A percentile compares a stretch with the other conserved stretches of the same genome.
Evolutionary conservation across 2,113 vertebrate genomes (phyloP).

Genomic region (Solea solea): DNA sequence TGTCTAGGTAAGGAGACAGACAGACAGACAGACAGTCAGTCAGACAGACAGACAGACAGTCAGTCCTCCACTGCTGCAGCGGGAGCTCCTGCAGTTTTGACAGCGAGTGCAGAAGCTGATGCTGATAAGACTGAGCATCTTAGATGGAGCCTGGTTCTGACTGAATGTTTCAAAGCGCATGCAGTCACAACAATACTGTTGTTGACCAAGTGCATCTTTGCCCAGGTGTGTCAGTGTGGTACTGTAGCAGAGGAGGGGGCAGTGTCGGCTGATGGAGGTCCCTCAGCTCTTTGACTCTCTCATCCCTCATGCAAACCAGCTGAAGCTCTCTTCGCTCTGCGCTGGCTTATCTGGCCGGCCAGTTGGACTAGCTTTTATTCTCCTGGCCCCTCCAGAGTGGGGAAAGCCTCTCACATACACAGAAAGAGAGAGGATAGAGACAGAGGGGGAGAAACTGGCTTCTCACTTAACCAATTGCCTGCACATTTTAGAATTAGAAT

Average conservation of each 20-base stretch:
- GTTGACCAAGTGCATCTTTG: constrained; percentile 68
- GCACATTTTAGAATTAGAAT: constrained; percentile 75
- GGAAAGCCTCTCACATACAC: constrained; percentile 63
- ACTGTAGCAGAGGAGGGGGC: constrained; percentile 5
- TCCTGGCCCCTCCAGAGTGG: constrained; percentile 70
- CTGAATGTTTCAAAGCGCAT: constrained; percentile 29
- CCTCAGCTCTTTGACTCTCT: constrained; percentile 57
- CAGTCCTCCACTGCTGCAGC: constrained; percentile 28
- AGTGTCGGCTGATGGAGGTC: constrained; percentile 9
- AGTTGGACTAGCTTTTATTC: constrained; percentile 77
- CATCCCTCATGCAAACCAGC: constrained; percentile 62
- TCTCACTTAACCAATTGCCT: constrained; percentile 63
- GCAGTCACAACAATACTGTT: constrained; percentile 59
- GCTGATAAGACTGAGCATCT: constrained; percentile 62
- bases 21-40: constrained; percentile 3
- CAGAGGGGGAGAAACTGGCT: constrained; percentile 41
- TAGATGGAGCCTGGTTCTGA: constrained; percentile 36
- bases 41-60: constrained; percentile 16
- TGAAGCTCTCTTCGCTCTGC: constrained; percentile 59
- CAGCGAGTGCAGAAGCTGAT: constrained; percentile 49
- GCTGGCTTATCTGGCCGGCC: constrained; percentile 73
- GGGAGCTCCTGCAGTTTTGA: constrained; percentile 21
- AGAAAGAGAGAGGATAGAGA: constrained; percentile 24
- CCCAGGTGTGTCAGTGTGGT: constrained; percentile 20
- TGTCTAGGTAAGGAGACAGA: constrained; percentile 34